phyloP scores from a whole-genome alignment of 2,797 vertebrate genomes.

The Darevskia mixta region DNA sequence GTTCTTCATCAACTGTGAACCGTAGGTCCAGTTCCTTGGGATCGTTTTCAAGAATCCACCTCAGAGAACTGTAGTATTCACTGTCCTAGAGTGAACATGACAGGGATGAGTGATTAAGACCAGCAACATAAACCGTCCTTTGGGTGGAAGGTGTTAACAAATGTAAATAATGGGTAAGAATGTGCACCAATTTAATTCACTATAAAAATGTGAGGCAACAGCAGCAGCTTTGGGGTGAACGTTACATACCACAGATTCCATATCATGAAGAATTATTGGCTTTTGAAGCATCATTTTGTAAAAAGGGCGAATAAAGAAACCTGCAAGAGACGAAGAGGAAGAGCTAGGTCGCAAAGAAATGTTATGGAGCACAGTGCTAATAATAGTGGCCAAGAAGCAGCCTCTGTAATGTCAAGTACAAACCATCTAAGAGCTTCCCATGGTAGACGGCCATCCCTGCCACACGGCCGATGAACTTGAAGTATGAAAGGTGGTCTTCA shows the following conservation, averaged over 20 bases:
- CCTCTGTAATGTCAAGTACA: constrained; percentile 59
- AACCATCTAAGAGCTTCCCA: constrained; percentile 95
- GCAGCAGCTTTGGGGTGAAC: background rate
- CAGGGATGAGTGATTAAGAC: background rate
- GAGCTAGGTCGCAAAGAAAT: constrained; percentile 29
- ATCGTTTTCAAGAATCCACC: constrained; percentile 98
- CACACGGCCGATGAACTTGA: constrained; percentile 97
- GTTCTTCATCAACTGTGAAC: constrained; percentile 95
- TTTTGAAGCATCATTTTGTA: constrained; percentile 99
- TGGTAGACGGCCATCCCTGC: constrained; percentile 98
- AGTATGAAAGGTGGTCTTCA: constrained; percentile 97
- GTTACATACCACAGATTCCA: constrained; percentile 95
- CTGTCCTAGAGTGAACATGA: constrained; percentile 83
- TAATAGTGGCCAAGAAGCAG: background rate
- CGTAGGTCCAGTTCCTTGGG: constrained; percentile 93
- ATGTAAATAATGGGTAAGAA: background rate
- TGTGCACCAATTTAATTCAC: too few relatives aligned
- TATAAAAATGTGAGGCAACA: background rate
- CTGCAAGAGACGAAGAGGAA: constrained; percentile 75
- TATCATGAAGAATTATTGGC: constrained; percentile 92
- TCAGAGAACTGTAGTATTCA: constrained; percentile 96
- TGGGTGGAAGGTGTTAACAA: background rate
- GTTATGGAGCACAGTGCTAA: background rate
- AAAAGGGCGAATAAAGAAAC: constrained; percentile 97
- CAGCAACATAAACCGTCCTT: background rate